phyloP scores from a whole-genome alignment of 2,797 vertebrate genomes.

The Alectoris magna region DNA sequence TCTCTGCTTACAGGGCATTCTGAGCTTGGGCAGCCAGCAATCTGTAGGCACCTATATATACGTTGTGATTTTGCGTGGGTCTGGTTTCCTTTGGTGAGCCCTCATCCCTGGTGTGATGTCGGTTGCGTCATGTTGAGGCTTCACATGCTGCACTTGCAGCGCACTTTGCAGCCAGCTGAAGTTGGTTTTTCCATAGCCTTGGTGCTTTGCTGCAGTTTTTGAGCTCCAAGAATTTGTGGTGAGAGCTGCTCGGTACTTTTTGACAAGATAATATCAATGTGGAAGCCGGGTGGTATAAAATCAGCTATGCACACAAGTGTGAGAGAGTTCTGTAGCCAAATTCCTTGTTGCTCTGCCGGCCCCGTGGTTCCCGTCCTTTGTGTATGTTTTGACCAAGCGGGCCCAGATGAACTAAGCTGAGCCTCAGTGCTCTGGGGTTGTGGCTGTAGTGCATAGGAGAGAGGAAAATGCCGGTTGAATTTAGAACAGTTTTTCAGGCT shows the following conservation, averaged over 20 bases:
- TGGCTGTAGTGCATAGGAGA: conserved; percentile 12
- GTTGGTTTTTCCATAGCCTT: conserved; percentile 62
- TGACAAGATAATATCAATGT: conserved; percentile 25
- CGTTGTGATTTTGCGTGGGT: not conserved
- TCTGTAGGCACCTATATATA: not conserved
- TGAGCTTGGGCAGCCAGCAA: not conserved
- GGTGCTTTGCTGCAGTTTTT: conserved; percentile 26
- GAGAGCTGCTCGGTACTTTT: conserved; percentile 51
- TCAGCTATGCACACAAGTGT: conserved; percentile 3
- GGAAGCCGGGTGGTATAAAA: conserved; percentile 41
- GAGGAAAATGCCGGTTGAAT: not conserved
- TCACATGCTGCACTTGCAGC: conserved; percentile 4
- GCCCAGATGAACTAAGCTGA: conserved; percentile 58
- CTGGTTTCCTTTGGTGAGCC: not conserved
- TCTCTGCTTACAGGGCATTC: not conserved
- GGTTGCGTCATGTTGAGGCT: conserved; percentile 48
- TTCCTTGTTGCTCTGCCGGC: conserved; percentile 14
- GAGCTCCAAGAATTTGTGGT: not conserved
- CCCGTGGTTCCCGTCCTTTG: conserved; percentile 25
- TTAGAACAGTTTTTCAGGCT: not conserved
- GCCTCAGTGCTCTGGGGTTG: conserved; percentile 7
- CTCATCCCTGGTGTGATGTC: not conserved
- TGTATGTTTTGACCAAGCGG: conserved; percentile 50
- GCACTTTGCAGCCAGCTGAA: conserved; percentile 53
- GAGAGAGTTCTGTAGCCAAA: conserved; percentile 43